These are phyloP conservation scores for Philopotamus ludificatus DNA, from an alignment of 1,140 invertebrate species.

Conservation along the genomic window DNA sequence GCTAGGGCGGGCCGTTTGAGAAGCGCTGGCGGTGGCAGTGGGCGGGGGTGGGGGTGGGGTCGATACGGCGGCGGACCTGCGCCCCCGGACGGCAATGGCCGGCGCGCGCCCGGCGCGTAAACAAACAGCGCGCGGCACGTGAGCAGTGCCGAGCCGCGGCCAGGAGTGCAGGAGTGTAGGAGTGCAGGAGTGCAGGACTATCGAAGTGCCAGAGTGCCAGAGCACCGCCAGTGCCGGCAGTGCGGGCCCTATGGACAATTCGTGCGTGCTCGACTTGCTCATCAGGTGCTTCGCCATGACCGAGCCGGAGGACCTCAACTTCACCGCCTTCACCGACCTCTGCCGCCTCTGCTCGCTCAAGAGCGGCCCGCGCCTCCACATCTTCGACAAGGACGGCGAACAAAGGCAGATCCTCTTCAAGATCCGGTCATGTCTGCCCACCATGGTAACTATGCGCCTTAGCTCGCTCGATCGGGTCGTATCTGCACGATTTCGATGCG, in stretches of 20 bases:
- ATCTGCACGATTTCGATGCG: too few species aligned
- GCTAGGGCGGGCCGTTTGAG: not conserved
- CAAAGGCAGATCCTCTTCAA: slow-evolving; percentile 68
- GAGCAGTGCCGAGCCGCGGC: not conserved
- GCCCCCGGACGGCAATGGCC: slow-evolving; percentile 5
- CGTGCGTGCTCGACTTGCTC: slow-evolving; percentile 57
- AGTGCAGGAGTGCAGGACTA: not conserved
- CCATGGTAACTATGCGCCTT: slow-evolving; percentile 66
- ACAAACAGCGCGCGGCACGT: slow-evolving; percentile 20
- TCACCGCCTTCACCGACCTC: slow-evolving; percentile 63
- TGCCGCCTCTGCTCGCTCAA: slow-evolving; percentile 68
- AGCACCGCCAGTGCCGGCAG: slow-evolving; percentile 8
- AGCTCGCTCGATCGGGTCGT: too few species aligned
- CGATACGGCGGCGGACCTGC: slow-evolving; percentile 18
- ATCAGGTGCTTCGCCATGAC: slow-evolving; percentile 62
- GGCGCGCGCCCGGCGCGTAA: slow-evolving; percentile 24
- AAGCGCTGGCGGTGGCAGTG: slow-evolving; percentile 11
- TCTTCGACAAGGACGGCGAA: slow-evolving; percentile 69
- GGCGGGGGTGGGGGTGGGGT: too few species aligned
- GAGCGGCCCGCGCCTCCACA: slow-evolving; percentile 63
- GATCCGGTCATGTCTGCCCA: slow-evolving; percentile 64
- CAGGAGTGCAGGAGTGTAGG: slow-evolving; percentile 4
- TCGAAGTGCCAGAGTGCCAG: slow-evolving; percentile 3
- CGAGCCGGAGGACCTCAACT: slow-evolving; percentile 66
- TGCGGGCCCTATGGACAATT: slow-evolving; percentile 52